Conservation (phyloP, 2,113 vertebrate genomes). For the Pantherophis guttatus region DNA sequence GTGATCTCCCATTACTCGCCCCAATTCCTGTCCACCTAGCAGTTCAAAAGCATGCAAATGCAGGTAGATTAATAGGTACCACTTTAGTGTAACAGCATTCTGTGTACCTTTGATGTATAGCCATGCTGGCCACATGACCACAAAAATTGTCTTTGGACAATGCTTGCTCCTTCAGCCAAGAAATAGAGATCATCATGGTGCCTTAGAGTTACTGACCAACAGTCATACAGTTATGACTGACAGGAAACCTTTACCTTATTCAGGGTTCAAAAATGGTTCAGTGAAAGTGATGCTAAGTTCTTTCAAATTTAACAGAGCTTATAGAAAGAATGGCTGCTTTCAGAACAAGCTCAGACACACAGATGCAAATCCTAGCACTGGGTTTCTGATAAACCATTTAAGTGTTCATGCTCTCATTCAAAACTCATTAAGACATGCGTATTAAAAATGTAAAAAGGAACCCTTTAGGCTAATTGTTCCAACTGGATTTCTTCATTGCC, state of each 20-base stretch:
- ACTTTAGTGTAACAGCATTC: neutral
- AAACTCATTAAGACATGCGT: neutral
- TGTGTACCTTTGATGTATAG: neutral
- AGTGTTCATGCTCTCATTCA: neutral
- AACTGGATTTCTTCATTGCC: neutral
- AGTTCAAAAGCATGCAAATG: neutral
- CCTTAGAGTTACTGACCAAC: neutral
- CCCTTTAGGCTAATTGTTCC: neutral
- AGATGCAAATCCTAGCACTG: neutral
- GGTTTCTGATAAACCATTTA: neutral
- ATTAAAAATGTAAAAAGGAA: neutral
- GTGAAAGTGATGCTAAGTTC: neutral
- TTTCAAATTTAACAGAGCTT: neutral
- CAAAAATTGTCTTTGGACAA: neutral
- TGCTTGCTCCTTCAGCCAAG: neutral
- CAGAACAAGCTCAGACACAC: neutral
- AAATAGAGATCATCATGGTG: neutral
- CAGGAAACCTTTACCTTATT: neutral
- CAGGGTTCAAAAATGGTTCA: neutral
- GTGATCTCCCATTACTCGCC: neutral
- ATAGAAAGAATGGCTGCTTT: neutral
- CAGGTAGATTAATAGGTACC: neutral
- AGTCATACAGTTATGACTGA: neutral
- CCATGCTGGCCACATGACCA: neutral
- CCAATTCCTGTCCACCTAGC: neutral